Conservation (phyloP, 2,888 invertebrate species). For the Crossocerus cetratus region DNA sequence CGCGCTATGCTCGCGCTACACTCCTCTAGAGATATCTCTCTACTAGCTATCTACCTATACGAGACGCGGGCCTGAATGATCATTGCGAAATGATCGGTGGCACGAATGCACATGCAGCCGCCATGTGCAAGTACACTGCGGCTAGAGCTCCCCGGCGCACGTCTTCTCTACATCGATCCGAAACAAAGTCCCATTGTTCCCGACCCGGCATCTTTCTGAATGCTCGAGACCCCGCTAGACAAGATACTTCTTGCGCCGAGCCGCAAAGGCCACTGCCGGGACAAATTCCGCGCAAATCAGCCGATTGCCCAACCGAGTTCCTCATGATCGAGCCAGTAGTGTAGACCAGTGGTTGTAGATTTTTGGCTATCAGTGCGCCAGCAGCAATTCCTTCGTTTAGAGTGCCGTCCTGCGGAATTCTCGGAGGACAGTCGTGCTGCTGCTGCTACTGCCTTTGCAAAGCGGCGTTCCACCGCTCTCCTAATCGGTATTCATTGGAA, state of each 20-base stretch:
- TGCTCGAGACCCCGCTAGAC: too few relatives aligned
- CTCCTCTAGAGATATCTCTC: too few relatives aligned
- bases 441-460: conserved; percentile 26
- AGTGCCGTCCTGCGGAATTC: conserved; percentile 49
- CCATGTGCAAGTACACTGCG: too few relatives aligned
- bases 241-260: too few relatives aligned
- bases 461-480: conserved; percentile 49
- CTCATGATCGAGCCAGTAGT: neutral
- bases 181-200: too few relatives aligned
- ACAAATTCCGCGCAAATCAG: neutral
- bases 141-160: too few relatives aligned
- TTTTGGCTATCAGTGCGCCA: conserved; percentile 16
- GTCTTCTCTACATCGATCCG: too few relatives aligned
- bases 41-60: too few relatives aligned
- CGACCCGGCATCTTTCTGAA: too few relatives aligned
- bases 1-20: too few relatives aligned
- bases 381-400: conserved; percentile 45
- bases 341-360: neutral
- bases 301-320: neutral
- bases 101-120: conserved; percentile 24
- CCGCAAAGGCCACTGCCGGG: too few relatives aligned
- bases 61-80: conserved; percentile 26
- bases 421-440: conserved; percentile 25
- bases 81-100: conserved; percentile 49
- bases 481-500: conserved; percentile 62